Percentiles rank a stretch among this genome's conserved stretches.
These are phyloP conservation scores for Epizoanthus stellaris DNA, from an alignment of 92 coral and sea anemone genomes.

Conservation along the genomic window DNA sequence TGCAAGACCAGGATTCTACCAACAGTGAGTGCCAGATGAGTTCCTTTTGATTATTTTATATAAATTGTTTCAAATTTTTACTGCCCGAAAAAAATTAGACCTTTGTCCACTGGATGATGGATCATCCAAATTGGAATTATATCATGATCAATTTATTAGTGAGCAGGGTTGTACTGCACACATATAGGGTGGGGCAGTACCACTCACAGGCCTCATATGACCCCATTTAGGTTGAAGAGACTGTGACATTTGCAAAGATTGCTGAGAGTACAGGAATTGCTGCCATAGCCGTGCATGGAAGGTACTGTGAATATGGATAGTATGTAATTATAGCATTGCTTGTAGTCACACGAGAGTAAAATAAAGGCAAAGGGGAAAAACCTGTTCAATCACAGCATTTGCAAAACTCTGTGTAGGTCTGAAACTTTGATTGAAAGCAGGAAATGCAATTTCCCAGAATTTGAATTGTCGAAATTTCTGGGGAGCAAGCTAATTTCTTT, in stretches of 20 bases:
- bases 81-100: neutral
- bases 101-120: neutral
- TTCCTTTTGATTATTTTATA: too few relatives aligned
- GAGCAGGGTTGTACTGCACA: too few relatives aligned
- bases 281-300: constrained; percentile 95
- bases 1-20: constrained; percentile 97
- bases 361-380: neutral
- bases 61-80: neutral
- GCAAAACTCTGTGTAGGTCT: too few relatives aligned
- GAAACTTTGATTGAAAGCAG: too few relatives aligned
- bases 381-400: neutral
- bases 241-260: constrained; percentile 73
- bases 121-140: too few relatives aligned
- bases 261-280: constrained; percentile 86
- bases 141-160: too few relatives aligned
- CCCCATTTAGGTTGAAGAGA: constrained; percentile 80
- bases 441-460: too few relatives aligned
- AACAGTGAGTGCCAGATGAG: constrained; percentile 67
- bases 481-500: too few relatives aligned
- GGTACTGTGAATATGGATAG: constrained; percentile 53
- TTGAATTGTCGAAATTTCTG: too few relatives aligned
- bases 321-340: neutral
- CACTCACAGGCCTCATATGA: neutral
- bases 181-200: too few relatives aligned
- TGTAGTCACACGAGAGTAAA: neutral